A percentile compares a stretch with the other conserved stretches of the same genome.
These are phyloP conservation scores for Lagria hirta DNA, from an alignment of 2,888 invertebrate species.

Conservation along the genomic window DNA sequence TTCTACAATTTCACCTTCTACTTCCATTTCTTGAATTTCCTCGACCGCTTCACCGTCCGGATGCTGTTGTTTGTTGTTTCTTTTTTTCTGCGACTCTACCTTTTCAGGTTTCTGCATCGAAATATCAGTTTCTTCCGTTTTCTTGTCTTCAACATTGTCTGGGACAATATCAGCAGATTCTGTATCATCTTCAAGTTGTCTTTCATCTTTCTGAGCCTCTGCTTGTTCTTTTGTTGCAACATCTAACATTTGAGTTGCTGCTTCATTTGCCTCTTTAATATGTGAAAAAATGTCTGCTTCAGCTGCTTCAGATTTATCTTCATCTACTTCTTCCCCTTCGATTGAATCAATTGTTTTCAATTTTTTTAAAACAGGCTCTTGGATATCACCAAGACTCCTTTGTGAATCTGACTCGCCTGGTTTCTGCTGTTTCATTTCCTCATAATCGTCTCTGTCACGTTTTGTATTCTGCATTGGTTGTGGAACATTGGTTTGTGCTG, in stretches of 20 bases:
- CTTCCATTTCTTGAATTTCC: conserved; percentile 57
- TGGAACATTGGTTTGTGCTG: conserved; percentile 49
- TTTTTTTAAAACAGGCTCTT: conserved; percentile 66
- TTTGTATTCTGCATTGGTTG: conserved; percentile 45
- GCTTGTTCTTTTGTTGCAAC: conserved; percentile 84
- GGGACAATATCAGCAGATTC: conserved; percentile 58
- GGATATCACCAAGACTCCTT: conserved; percentile 66
- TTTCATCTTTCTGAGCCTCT: conserved; percentile 58
- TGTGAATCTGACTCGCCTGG: conserved; percentile 76
- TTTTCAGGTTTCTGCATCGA: conserved; percentile 56
- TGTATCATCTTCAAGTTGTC: conserved; percentile 61
- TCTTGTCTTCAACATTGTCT: conserved; percentile 43
- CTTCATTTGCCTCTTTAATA: conserved; percentile 74
- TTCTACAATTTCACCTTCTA: conserved; percentile 73
- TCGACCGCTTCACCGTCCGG: conserved; percentile 50
- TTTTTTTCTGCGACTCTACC: conserved; percentile 50
- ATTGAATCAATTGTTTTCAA: conserved; percentile 58
- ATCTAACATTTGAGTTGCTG: conserved; percentile 73
- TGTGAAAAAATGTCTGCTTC: conserved; percentile 72
- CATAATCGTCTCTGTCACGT: conserved; percentile 41
- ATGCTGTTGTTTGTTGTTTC: conserved; percentile 55
- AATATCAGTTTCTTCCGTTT: conserved; percentile 39
- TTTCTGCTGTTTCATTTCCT: conserved; percentile 64
- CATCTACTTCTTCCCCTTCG: conserved; percentile 54
- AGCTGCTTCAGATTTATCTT: conserved; percentile 57